Evolutionary conservation across 2,888 invertebrate genomes (phyloP), one percentile per base, ranked within the genome.

Genomic region (Leucozona laternaria): DNA sequence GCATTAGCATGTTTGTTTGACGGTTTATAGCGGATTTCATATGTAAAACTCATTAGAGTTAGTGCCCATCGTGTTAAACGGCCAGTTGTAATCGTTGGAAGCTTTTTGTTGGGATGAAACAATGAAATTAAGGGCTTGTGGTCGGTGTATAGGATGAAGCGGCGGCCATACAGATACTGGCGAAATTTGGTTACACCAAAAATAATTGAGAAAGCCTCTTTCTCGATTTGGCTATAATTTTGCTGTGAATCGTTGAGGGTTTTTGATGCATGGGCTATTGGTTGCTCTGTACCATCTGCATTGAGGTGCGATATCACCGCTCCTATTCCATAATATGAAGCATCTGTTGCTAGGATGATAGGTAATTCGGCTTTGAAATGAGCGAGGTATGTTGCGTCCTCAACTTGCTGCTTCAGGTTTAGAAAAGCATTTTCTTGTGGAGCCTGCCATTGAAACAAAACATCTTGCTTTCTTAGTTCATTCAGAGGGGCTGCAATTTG

Each of bases 71-170:
- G 68, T 25, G 37, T 60, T 34, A 68, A 50, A 50, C 64, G 70
- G n/a, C 22, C 58, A 8, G 68, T 28, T 53, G 68, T 62, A 2
- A 68, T 80, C 31, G 55, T 28, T 28, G 75, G 68, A 11, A 75
- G 55, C 25, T 75, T 66, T 60, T 80, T 28, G n/a, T 40, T 48
- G 28, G 53, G 28, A 15, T 53, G 13, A 15, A 80, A 43, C 25
- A 62, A 13, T 0, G 57, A 48, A 40, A 48, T 55, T 50, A 92
- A 70, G 0, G 91, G 91, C 75, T 90, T 88, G 75, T 93, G 92
- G 62, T 93, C 92, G 0, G 91, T 92, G 1, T 90, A 89, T 0
- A 92, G 90, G 0, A 79, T 90, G 31, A 93, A 92, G 70, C 89
- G 89, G 22, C 89, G 88, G 0, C 91, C 91, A 34, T 90, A 91